Conservation (phyloP, 1,140 invertebrate species). For the Dreissena rostriformis region DNA sequence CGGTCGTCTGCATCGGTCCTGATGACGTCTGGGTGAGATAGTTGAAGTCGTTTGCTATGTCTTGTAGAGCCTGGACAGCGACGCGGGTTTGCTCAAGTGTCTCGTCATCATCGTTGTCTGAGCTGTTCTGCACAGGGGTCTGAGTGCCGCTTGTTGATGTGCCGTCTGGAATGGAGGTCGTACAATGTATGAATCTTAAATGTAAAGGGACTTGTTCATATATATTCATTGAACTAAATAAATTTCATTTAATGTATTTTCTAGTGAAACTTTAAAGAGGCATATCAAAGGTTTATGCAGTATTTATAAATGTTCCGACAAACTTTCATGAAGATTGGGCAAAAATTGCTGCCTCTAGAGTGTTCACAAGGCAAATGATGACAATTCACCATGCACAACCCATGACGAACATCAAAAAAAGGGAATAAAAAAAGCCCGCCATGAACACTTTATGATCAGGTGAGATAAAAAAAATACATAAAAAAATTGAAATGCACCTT, state of each 20-base stretch:
- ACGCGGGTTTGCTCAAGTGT: conserved; percentile 50
- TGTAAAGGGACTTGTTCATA: background rate
- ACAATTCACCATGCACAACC: too few relatives aligned
- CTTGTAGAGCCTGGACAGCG: conserved; percentile 49
- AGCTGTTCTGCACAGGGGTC: conserved; percentile 23
- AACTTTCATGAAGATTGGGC: too few relatives aligned
- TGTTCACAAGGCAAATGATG: too few relatives aligned
- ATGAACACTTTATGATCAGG: background rate
- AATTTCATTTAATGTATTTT: too few relatives aligned
- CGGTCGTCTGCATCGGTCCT: conserved; percentile 26
- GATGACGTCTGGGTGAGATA: conserved; percentile 25
- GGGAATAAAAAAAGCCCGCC: too few relatives aligned
- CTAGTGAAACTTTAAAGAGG: too few relatives aligned
- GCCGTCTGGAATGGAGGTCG: background rate
- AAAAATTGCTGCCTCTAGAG: too few relatives aligned
- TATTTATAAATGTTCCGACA: too few relatives aligned
- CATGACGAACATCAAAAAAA: too few relatives aligned
- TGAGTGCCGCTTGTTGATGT: conserved; percentile 15
- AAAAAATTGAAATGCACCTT: background rate
- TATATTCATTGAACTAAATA: background rate
- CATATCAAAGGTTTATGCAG: too few relatives aligned
- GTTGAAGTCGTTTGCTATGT: conserved; percentile 52
- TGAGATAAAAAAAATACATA: background rate
- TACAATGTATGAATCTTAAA: background rate
- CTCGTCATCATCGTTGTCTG: conserved; percentile 13